These are phyloP conservation scores for Clarias fuscus DNA, from an alignment of 2,797 vertebrate species.

Conservation along the genomic window DNA sequence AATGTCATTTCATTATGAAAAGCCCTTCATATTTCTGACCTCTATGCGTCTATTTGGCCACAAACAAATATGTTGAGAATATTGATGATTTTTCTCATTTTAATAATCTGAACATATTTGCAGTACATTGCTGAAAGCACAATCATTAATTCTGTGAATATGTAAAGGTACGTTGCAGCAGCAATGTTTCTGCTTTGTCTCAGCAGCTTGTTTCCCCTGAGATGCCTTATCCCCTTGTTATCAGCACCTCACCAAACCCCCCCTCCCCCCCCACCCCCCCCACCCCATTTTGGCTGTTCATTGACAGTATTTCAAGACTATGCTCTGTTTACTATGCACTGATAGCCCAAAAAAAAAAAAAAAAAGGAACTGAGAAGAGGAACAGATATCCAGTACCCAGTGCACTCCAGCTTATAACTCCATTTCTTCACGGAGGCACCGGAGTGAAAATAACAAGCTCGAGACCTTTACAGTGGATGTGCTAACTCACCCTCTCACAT, in stretches of 20 bases:
- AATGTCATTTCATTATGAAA: slow-evolving; percentile 9
- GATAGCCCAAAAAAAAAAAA: slow-evolving; percentile 12
- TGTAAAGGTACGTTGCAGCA: neutral
- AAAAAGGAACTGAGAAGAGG: slow-evolving; percentile 31
- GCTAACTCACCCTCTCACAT: neutral
- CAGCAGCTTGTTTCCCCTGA: neutral
- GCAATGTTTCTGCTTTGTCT: slow-evolving; percentile 8
- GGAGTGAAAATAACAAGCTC: slow-evolving; percentile 24
- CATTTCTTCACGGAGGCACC: slow-evolving; percentile 15
- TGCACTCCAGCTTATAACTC: neutral
- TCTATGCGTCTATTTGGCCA: neutral
- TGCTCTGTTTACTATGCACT: slow-evolving; percentile 38
- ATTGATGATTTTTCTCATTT: slow-evolving; percentile 1
- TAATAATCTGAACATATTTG: neutral
- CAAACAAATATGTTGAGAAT: neutral
- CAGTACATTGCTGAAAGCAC: neutral
- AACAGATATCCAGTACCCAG: slow-evolving; percentile 17
- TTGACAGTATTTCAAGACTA: slow-evolving; percentile 24
- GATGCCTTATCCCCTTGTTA: neutral
- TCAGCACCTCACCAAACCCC: too few relatives aligned
- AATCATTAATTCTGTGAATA: neutral
- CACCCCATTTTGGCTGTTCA: neutral
- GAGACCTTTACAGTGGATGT: neutral
- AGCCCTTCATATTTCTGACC: neutral
- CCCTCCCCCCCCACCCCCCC: too few relatives aligned